phyloP scores from a whole-genome alignment of 2,113 vertebrate species.

The Hiodon tergisus region DNA sequence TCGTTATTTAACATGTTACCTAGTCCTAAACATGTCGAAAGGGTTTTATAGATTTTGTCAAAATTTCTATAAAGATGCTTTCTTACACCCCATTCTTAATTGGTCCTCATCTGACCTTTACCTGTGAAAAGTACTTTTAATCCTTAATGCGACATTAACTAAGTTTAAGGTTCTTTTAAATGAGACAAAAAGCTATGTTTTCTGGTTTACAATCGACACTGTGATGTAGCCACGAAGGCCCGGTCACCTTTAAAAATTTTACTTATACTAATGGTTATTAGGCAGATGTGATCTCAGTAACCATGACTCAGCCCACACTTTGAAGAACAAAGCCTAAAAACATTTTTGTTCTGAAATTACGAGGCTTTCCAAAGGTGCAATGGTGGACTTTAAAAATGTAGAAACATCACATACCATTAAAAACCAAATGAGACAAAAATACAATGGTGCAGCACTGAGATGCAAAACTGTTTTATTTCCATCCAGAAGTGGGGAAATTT shows the following conservation, averaged over 20 bases:
- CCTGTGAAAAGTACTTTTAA: not conserved
- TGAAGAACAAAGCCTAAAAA: constrained; percentile 8
- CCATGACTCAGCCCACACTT: constrained; percentile 23
- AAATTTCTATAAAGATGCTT: constrained; percentile 13
- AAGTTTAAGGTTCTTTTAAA: no score
- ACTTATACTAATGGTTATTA: constrained; percentile 31
- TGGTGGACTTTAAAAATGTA: constrained; percentile 8
- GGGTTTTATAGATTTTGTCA: no score
- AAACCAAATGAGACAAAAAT: constrained; percentile 17
- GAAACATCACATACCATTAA: constrained; percentile 22
- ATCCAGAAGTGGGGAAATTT: constrained; percentile 32
- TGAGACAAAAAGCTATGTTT: no score
- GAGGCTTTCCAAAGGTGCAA: no score
- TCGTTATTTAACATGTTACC: no score
- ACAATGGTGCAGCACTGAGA: constrained; percentile 39
- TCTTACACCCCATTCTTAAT: not conserved
- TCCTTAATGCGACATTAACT: not conserved
- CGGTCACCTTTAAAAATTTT: not conserved
- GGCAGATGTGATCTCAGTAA: constrained; percentile 28
- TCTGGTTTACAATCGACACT: no score
- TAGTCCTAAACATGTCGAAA: no score
- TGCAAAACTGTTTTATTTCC: constrained; percentile 39
- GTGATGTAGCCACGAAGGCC: not conserved
- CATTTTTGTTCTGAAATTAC: not conserved
- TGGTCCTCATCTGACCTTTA: no score